phyloP scores from a whole-genome alignment of 1,140 invertebrate genomes.

The Thaumetopoea pityocampa region DNA sequence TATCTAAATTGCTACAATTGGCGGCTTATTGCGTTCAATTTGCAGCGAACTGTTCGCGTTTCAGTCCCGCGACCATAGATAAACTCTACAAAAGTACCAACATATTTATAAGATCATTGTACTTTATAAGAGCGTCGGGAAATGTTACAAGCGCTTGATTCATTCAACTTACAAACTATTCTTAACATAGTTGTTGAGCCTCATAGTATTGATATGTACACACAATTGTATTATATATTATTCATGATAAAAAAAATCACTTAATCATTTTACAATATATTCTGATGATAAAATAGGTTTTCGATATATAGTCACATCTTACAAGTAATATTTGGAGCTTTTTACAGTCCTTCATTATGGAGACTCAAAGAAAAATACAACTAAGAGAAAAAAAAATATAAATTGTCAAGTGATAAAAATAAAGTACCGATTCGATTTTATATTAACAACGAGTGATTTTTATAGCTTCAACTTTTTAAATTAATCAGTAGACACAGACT shows the following conservation, averaged over 20 bases:
- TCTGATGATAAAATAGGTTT: slow-evolving; percentile 8
- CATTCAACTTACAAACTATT: slow-evolving; percentile 30
- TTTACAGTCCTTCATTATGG: slow-evolving; percentile 21
- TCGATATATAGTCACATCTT: slow-evolving; percentile 14
- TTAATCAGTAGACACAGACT: too few relatives aligned
- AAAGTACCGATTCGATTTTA: slow-evolving; percentile 19
- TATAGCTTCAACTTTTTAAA: too few relatives aligned
- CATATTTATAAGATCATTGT: slow-evolving; percentile 57
- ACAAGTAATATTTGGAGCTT: slow-evolving; percentile 17
- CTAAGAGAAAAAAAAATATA: slow-evolving; percentile 27
- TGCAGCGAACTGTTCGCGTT: too few relatives aligned
- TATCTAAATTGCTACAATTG: too few relatives aligned
- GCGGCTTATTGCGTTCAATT: too few relatives aligned
- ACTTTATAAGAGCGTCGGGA: slow-evolving; percentile 58
- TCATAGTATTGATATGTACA: slow-evolving; percentile 44
- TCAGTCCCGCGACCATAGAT: too few relatives aligned
- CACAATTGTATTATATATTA: slow-evolving; percentile 17
- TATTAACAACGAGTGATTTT: too few relatives aligned
- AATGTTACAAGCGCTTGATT: slow-evolving; percentile 50
- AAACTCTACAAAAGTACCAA: slow-evolving; percentile 50
- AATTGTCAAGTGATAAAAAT: slow-evolving; percentile 28
- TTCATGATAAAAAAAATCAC: slow-evolving; percentile 11
- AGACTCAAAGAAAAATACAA: slow-evolving; percentile 18
- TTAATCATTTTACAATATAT: slow-evolving; percentile 9
- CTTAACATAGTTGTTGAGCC: slow-evolving; percentile 41